These are phyloP conservation scores for Mercenaria mercenaria DNA, from an alignment of 1,140 invertebrate genomes.

Conservation along the genomic window DNA sequence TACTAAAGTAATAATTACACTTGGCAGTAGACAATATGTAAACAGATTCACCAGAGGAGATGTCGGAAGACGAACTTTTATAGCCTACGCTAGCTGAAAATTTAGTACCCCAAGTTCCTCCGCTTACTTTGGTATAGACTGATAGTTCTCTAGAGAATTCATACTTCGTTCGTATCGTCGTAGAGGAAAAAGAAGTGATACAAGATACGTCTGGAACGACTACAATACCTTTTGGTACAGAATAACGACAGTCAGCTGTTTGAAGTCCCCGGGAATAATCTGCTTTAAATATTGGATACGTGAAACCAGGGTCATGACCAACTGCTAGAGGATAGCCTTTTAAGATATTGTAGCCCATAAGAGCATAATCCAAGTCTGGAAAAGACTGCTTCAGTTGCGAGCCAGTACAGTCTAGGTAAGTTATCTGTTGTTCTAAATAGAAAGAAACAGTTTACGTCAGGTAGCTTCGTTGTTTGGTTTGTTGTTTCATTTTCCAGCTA, in stretches of 20 bases:
- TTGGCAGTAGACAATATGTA: conserved; percentile 51
- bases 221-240: conserved; percentile 50
- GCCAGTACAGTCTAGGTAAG: neutral
- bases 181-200: conserved; percentile 53
- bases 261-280: neutral
- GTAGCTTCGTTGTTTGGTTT: no score
- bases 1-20: conserved; percentile 60
- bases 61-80: conserved; percentile 4
- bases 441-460: no score
- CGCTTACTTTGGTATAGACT: conserved; percentile 15
- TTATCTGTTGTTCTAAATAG: neutral
- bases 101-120: conserved; percentile 8
- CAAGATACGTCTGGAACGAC: conserved; percentile 60
- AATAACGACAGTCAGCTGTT: conserved; percentile 60
- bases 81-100: conserved; percentile 63
- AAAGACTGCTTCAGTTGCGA: conserved; percentile 34
- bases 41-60: conserved; percentile 33
- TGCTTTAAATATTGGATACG: conserved; percentile 62
- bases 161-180: conserved; percentile 39
- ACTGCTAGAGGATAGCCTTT: conserved; percentile 47
- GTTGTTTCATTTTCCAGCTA: no score
- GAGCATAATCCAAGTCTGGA: conserved; percentile 59
- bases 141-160: conserved; percentile 47
- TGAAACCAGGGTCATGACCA: conserved; percentile 68
- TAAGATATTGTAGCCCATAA: conserved; percentile 66